Conservation (phyloP, 2,888 invertebrate species). For the Synergus gifuensis region DNA sequence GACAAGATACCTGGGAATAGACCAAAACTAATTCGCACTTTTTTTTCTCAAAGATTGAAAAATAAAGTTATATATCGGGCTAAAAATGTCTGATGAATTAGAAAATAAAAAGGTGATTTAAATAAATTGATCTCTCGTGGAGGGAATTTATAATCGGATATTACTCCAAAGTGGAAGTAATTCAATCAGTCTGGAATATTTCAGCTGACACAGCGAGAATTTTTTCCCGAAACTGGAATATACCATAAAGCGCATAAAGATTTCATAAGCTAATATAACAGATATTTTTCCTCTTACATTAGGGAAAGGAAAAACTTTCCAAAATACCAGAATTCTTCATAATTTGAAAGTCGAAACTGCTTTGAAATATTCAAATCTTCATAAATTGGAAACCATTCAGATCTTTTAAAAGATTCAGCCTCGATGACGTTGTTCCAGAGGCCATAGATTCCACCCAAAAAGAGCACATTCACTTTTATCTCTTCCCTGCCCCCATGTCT, state of each 20-base stretch:
- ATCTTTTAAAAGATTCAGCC: conserved; percentile 23
- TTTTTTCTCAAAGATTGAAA: not conserved
- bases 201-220: not conserved
- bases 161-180: not conserved
- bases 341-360: not conserved
- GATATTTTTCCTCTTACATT: too few relatives aligned
- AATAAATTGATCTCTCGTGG: not conserved
- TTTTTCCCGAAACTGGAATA: not conserved
- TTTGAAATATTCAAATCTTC: conserved; percentile 20
- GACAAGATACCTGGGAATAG: not conserved
- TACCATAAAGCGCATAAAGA: too few relatives aligned
- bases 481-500: conserved; percentile 20
- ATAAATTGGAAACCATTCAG: conserved; percentile 16
- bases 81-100: too few relatives aligned
- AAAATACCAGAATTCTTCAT: not conserved
- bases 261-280: too few relatives aligned
- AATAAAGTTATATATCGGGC: too few relatives aligned
- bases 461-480: conserved; percentile 34
- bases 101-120: not conserved
- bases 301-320: not conserved
- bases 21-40: not conserved
- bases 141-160: not conserved
- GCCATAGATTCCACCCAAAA: conserved; percentile 18
- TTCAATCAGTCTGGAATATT: conserved; percentile 35
- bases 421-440: conserved; percentile 31